Evolutionary conservation across 2,113 vertebrate genomes (phyloP), one percentile per base, ranked within the genome.

Genomic region (Brachyhypopomus gauderio): DNA sequence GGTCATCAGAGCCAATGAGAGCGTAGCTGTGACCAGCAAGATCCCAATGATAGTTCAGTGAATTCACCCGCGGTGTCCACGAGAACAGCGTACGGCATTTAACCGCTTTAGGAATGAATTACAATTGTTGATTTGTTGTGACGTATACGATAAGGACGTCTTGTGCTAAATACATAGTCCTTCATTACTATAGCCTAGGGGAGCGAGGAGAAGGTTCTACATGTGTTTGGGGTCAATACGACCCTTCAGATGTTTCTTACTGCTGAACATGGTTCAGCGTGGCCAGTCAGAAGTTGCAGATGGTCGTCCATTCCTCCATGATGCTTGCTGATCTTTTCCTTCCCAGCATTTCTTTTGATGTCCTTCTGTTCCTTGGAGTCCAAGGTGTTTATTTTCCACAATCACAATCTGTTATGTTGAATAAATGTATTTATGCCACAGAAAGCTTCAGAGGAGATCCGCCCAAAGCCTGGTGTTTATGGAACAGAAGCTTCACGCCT

Each of bases 371-470:
- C 83, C 85, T 85, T 87, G 88, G 87, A 91, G 89, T 88, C 88
- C 88, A 90, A 91, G 88, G 90, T 90, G 90, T 92, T 91, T 92
- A 58, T 92, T 91, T 84, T 86, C 87, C 62, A 73, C 55, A 90
- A 92, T 92, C 87, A 90, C 91, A 90, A 91, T 92, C 91, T 91
- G 64, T 77, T 60, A 17, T 34, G 76, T 88, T 88, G 87, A 60
- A 75, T 73, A 81, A 86, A 81, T 73, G 58, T 73, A 78, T 89
- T 88, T 89, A 90, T 87, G 87, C 89, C 84, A 89, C 86, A 89
- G 91, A 90, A 87, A 88, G 88, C 92, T 91, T 91, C 88, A 86
- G 89, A 91, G 89, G 81, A 91, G 90, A 92, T 91, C 87, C 88
- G 86, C 88, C 66, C 85, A 88, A 86, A 86, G 89, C 88, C 71